Percentiles rank a stretch among this genome's conserved stretches.
phyloP scores from a whole-genome alignment of 2,113 vertebrate genomes.

The Dicaeum eximium region DNA sequence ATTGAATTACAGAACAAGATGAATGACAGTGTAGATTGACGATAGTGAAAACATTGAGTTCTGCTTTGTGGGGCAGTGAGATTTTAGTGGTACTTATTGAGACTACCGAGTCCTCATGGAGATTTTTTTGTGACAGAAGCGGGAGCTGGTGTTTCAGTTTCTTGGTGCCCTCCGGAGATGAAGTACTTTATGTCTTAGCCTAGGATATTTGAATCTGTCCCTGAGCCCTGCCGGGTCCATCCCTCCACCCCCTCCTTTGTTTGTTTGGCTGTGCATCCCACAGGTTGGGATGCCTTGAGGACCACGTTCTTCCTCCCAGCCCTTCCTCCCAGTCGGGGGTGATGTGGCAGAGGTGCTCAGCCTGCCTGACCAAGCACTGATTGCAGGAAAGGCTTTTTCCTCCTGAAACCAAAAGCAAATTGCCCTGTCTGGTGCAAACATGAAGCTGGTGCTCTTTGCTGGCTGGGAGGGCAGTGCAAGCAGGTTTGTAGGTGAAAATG shows the following conservation, averaged over 20 bases:
- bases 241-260: slow-evolving; percentile 33
- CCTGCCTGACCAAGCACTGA: background rate
- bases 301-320: background rate
- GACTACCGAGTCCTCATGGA: background rate
- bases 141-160: background rate
- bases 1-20: background rate
- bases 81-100: background rate
- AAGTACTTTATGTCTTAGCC: background rate
- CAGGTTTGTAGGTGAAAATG: background rate
- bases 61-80: background rate
- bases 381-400: background rate
- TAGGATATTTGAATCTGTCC: background rate
- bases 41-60: background rate
- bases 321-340: background rate
- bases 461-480: background rate
- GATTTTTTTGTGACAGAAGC: background rate
- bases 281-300: slow-evolving; percentile 43
- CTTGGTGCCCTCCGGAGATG: background rate
- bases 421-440: background rate
- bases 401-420: background rate
- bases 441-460: background rate
- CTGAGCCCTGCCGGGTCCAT: background rate
- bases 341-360: background rate
- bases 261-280: slow-evolving; percentile 30
- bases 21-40: background rate